phyloP scores from a whole-genome alignment of 2,888 invertebrate species.

The Scelioninae gen. 1 region DNA sequence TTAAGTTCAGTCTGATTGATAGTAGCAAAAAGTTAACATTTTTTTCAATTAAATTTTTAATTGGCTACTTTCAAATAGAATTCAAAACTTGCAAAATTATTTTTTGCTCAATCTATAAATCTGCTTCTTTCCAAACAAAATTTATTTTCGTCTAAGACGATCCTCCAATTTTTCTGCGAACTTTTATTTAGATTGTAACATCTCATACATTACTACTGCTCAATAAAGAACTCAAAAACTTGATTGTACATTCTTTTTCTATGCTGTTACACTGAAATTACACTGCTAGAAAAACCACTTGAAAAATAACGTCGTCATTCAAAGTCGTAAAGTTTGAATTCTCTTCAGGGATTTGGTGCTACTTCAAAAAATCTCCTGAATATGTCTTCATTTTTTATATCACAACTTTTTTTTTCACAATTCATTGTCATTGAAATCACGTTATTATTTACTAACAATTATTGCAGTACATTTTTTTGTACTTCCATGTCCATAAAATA shows the following conservation, averaged over 20 bases:
- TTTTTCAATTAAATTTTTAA: too few relatives aligned
- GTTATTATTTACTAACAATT: too few relatives aligned
- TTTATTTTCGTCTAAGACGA: not conserved
- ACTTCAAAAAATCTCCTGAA: not conserved
- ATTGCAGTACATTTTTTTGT: not conserved
- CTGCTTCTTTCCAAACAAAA: too few relatives aligned
- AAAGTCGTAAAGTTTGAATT: not conserved
- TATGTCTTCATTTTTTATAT: not conserved
- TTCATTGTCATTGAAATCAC: not conserved
- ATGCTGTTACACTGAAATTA: not conserved
- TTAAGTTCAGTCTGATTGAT: too few relatives aligned
- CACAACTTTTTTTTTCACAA: not conserved
- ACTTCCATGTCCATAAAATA: too few relatives aligned
- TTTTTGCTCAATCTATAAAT: too few relatives aligned
- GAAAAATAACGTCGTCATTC: constrained; percentile 6
- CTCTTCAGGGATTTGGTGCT: not conserved
- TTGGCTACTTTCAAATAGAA: too few relatives aligned
- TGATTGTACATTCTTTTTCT: not conserved
- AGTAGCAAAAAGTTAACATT: too few relatives aligned
- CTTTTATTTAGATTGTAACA: constrained; percentile 17
- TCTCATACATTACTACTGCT: not conserved
- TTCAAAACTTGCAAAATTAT: too few relatives aligned
- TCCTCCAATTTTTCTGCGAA: not conserved
- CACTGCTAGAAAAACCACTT: constrained; percentile 9
- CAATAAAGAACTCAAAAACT: constrained; percentile 9